Base-by-base conservation (phyloP, 2,797 vertebrate species). In the Trichosurus vulpecula region DNA sequence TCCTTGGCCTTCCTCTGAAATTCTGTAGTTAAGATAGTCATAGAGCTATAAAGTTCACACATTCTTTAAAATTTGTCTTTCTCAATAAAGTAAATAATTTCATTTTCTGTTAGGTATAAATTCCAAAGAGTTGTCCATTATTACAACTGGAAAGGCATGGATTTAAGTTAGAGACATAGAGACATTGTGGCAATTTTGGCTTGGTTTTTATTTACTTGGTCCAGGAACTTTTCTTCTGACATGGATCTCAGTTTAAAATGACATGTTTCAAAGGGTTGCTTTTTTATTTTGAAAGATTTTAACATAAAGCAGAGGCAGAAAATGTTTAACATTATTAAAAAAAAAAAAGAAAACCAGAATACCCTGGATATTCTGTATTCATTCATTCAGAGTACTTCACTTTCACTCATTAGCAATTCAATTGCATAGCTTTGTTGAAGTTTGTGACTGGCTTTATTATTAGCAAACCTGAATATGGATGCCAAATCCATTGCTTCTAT, bases 401-500 rank as follows among this genome's bases (percentile, higher is more conserved):
- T 93, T 97, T 98, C 94, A 94, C 53, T 54, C 52, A 95, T 90
- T 95, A 96, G 54, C 35, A 91, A 90, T 91, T 97, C 89, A 94
- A 91, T 95, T 94, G 55, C 3, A 12, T 61, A 94, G 61, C 58
- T 96, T 98, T 97, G 81, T 90, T 94, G 94, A 19, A 95, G 53
- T 96, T 95, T 96, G 96, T 66, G 0, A 1, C 56, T 90, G 52
- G 92, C 96, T 94, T 94, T 90, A 94, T 95, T 93, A 94, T 87
- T 96, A 94, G 94, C n/a, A 97, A 98, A 96, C 96, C 95, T 95
- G 89, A 95, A 97, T 95, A 96, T 97, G 91, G 95, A 97, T 96
- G 74, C 54, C 61, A 95, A 87, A 66, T 90, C 90, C 51, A 90
- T 94, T 96, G 93, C 93, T 97, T 53, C 35, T 51, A 93, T 98